Base-by-base conservation (phyloP, 2,113 vertebrate genomes). In the Pterocles burchelli region DNA sequence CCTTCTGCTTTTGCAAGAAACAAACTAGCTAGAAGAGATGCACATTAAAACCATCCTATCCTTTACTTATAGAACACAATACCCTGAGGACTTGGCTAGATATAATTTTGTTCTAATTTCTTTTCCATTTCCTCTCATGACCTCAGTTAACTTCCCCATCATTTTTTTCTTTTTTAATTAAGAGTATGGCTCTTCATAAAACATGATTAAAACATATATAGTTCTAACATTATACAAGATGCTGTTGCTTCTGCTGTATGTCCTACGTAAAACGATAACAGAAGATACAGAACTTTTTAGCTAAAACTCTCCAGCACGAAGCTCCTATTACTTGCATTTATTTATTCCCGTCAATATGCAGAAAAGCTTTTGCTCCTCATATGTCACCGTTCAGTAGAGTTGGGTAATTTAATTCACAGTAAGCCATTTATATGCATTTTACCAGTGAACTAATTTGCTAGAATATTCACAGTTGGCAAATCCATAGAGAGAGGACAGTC, bases 11-110 rank as follows among this genome's bases (percentile, higher is more conserved):
- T 59, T 86, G 57, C 7, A 81, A 96, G 81, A 95, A 73, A 66
- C 49, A 92, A 95, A 93, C 54, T 95, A 96, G 84, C 75, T 34
- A 98, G 83, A 98, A 97, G 87, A 97, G 94, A 97, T 97, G 96
- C 91, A 97, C 89, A 67, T 76, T 93, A 96, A 98, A 97, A 93
- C 77, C 28, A 89, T 22, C 54, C 36, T 65, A 57, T 62, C 24
- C 4, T 17, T 41, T 81, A 67, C 38, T 88, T 63, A 17, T 15
- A 81, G 61, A 78, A 45, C 34, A 82, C 11, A 48, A 52, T 29
- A 81, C 21, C 29, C 74, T 73, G 41, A 67, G 75, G 55, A 92
- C 70, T 83, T 89, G 28, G 33, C 33, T 58, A 76, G 46, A 63
- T 88, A 79, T 7, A 68, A 62, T 91, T 84, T 84, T 85, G 31